Evolutionary conservation across 2,797 vertebrate species (phyloP), one percentile per base, ranked within the genome.

Genomic region (Eospalax fontanierii): DNA sequence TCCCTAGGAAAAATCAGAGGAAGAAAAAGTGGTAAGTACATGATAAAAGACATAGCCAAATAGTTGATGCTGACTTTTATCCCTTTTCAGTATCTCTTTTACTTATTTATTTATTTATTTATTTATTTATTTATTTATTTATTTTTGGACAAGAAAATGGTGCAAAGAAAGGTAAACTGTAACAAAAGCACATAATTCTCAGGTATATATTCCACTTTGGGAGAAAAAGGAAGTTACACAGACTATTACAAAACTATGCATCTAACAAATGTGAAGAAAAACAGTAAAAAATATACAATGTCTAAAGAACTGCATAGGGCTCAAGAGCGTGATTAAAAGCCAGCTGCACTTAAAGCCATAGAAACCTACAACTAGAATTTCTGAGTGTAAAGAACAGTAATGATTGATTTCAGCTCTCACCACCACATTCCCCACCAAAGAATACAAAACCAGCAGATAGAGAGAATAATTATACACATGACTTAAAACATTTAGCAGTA

Each of bases 191-290:
- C 0, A 46, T 70, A 6, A 89, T 74, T 89, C n/a, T 81, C 21
- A 92, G n/a, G 24, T 21, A 68, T 81, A 75, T 65, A 54, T 40
- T 93, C 50, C 59, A 6, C 33, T 97, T 81, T 81, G 46, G 18
- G 24, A 83, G 40, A 28, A 26, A 92, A 94, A 78, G 70, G 19
- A 86, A 87, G 46, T 46, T 66, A 75, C 8, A 75, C 26, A 38
- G 28, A 93, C 26, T 68, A n/a, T 9, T 89, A 43, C 89, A 91
- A 83, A 92, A 84, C 8, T 57, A 92, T 61, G 18, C 54, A 95
- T 79, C 15, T 24, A 91, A 78, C 30, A 75, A 70, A 87, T 33
- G 5, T 40, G 30, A 94, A 93, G 80, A 90, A 93, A 93, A 95
- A 46, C 40, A 80, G 50, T 70, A 2, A 59, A 95, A 88, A 81